Percentiles rank a stretch among this genome's conserved stretches.
Conservation (phyloP, 2,113 vertebrate genomes). For the Psittacus erithacus region DNA sequence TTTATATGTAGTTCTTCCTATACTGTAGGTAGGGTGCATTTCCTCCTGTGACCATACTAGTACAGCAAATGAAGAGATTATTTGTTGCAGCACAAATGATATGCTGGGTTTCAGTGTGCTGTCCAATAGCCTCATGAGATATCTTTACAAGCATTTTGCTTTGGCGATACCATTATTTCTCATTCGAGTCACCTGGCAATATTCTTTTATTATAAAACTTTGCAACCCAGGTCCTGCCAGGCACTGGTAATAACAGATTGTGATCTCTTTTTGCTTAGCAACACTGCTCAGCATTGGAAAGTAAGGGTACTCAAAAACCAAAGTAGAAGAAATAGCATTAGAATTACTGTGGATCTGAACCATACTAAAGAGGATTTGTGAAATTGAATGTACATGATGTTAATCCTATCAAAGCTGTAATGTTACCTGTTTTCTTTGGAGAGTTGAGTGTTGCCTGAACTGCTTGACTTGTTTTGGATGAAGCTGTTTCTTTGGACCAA, state of each 20-base stretch:
- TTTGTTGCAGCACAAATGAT: not conserved
- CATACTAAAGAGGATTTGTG: not conserved
- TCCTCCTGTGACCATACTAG: not conserved
- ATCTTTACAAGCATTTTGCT: not conserved
- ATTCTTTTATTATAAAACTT: not conserved
- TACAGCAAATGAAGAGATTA: not conserved
- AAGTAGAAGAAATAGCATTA: conserved; percentile 1
- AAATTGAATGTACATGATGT: not conserved
- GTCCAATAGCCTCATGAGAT: not conserved
- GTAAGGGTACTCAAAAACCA: not conserved
- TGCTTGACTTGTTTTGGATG: not conserved
- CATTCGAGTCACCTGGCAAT: not conserved
- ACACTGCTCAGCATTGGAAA: not conserved
- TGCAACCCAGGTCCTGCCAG: not conserved
- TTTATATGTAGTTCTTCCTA: not conserved
- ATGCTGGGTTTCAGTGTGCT: not conserved
- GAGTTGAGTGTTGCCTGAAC: not conserved
- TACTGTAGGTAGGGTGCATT: not conserved
- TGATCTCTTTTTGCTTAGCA: not conserved
- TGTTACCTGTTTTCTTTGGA: conserved; percentile 19
- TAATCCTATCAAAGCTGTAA: not conserved
- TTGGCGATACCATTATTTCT: not conserved
- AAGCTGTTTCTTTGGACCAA: conserved; percentile 29
- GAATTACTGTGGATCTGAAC: not conserved
- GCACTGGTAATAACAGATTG: not conserved